These are phyloP conservation scores for Sceloporus tristichus DNA, from an alignment of 2,113 vertebrate genomes.

Conservation along the genomic window DNA sequence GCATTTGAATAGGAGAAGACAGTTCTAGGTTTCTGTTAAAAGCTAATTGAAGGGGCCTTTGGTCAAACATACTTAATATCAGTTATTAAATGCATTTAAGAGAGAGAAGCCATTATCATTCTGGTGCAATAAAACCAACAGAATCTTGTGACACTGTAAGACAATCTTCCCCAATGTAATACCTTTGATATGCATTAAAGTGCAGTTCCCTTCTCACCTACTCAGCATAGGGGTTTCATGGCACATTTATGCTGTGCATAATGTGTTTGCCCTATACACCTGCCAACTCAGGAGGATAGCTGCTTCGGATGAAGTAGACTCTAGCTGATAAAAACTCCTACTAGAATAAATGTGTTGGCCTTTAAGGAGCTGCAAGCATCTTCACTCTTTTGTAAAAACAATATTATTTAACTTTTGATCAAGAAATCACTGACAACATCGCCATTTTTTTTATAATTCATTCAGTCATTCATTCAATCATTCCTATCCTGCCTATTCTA, in stretches of 20 bases:
- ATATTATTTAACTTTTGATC: neutral
- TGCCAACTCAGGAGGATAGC: neutral
- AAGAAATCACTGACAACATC: too few relatives aligned
- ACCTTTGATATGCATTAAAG: too few relatives aligned
- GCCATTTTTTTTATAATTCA: too few relatives aligned
- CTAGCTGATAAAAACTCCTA: neutral
- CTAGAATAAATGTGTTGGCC: neutral
- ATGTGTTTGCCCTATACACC: neutral
- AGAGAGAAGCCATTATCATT: neutral
- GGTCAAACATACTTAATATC: slow-evolving; percentile 7
- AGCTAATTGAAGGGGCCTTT: neutral
- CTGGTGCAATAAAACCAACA: neutral
- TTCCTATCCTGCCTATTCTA: too few relatives aligned
- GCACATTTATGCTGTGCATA: neutral
- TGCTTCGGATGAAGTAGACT: neutral
- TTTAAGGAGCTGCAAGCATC: neutral
- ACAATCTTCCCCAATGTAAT: neutral
- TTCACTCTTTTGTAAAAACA: neutral
- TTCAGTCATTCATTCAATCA: too few relatives aligned
- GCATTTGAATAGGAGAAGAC: neutral
- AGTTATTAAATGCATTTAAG: neutral
- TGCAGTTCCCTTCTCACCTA: neutral
- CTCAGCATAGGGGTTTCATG: neutral
- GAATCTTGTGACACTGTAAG: neutral
- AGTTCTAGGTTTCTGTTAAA: neutral